Evolutionary conservation across 2,888 invertebrate genomes (phyloP).

Genomic region (Dryadula phaetusa): DNA sequence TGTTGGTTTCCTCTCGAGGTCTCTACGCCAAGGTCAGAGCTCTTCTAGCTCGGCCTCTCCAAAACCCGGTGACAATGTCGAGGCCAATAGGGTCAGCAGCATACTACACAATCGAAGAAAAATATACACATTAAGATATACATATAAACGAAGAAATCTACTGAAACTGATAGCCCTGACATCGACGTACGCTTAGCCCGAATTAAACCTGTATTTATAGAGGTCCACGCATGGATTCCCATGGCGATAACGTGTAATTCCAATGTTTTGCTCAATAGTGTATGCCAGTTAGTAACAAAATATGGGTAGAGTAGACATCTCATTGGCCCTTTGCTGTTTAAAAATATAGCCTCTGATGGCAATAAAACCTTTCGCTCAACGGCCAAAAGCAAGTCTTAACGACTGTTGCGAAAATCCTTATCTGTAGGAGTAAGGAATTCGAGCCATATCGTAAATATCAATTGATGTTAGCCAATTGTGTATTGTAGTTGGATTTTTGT

Average conservation of each 20-base stretch:
- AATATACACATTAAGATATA: background rate
- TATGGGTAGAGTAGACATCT: conserved; percentile 42
- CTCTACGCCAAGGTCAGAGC: too few species aligned
- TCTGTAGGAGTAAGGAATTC: conserved; percentile 7
- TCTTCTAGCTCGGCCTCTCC: too few species aligned
- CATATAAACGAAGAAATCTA: conserved; percentile 8
- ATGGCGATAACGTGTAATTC: conserved; percentile 56
- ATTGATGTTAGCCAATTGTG: conserved; percentile 12
- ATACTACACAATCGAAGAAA: too few species aligned
- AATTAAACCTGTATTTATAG: conserved; percentile 58
- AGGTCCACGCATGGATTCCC: conserved; percentile 57
- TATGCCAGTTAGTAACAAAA: conserved; percentile 47
- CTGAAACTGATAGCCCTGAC: conserved; percentile 44
- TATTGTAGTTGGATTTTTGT: background rate
- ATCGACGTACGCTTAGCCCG: conserved; percentile 46
- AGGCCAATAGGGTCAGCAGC: too few species aligned
- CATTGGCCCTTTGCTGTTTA: conserved; percentile 39
- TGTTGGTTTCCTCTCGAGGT: too few species aligned
- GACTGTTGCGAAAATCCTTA: conserved; percentile 5
- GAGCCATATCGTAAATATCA: conserved; percentile 17
- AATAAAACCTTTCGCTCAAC: conserved; percentile 35
- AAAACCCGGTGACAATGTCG: too few species aligned
- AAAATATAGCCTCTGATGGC: conserved; percentile 40
- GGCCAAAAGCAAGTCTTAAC: conserved; percentile 27
- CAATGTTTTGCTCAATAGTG: conserved; percentile 52